Evolutionary conservation across 2,113 vertebrate genomes (phyloP), one percentile per base, ranked within the genome.

Genomic region (Hipposideros armiger): DNA sequence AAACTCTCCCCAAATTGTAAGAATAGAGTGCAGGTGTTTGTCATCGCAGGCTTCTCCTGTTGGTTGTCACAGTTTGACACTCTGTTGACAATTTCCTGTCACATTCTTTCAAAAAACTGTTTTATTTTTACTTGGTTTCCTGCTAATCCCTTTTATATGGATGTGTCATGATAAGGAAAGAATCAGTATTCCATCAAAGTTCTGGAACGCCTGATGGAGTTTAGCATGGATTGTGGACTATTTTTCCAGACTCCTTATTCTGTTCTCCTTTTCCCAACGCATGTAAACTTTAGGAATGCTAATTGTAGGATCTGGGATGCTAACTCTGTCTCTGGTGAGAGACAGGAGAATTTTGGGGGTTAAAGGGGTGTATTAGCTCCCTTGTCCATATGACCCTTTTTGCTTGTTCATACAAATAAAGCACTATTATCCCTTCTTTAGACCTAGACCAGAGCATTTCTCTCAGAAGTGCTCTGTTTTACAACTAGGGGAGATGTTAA

Each of bases 181-280:
- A 84, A 69, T 77, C 28, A 85, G 28, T 77, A 50, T 92, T 94
- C 69, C 54, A 28, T 91, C 60, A 9, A 67, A 90, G 84, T 94
- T 96, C 92, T 96, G 92, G 72, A 90, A 90, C 85, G 81, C 45
- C 32, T 81, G 15, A 16, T 90, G 56, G 47, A 83, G 73, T 66
- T 80, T 54, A 91, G 40, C 13, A 7, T 84, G 50, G 84, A 52
- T 73, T 84, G 50, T 95, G 90, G n/a, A 54, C 20, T 95, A 36
- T 95, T 76, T 92, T 72, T 36, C 42, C 40, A 62, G 62, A 72
- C 66, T 92, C 47, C 42, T 86, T 85, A 32, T 77, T 97, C 77
- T 90, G 17, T 81, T 88, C 20, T 92, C 32, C 22, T 52, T 88
- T 80, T 58, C 4, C 8, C 10, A n/a, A 24, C 40, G 45, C n/a